Base-by-base conservation (phyloP, 2,888 invertebrate genomes). In the Alloscopus bannaensis region DNA sequence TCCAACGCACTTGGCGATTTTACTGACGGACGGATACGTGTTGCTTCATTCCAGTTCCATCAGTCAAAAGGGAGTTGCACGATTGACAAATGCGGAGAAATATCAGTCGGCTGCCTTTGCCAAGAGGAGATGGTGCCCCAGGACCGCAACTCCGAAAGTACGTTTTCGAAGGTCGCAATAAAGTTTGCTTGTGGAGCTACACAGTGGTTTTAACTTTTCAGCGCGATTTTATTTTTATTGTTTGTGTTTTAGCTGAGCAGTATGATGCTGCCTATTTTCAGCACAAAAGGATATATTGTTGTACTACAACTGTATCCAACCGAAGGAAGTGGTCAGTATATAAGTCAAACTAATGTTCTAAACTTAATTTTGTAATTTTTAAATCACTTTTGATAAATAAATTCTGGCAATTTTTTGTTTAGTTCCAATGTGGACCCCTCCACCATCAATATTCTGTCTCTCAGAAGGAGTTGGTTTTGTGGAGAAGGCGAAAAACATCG, bases 51-150 rank as follows among this genome's bases (percentile, higher is more conserved):
- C 82, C 8, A 59, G 60, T 0, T 77, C 80, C 13, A 40, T 40
- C 3, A 0, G 18, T 18, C 24, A 36, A 20, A 73, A 68, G 55
- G 82, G 82, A 0, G 13, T 82, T 3, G 77, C 45, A 3, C 22
- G 26, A 57, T 18, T 80, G 22, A 22, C 26, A 0, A 22, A 47
- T 11, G 45, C 47, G 0, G 31, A 59, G 29, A 83, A 83, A 36
- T 70, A 65, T 36, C 42, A 59, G 36, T 20, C 69, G 1, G 26
- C 24, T 3, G 6, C 45, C 1, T 60, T 83, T 57, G 81, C 80
- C 2, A 81, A 77, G 26, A 36, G 83, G 42, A 45, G 66, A 0
- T 83, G 83, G 83, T 83, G 83, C 60, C 70, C 75, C 0, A 36
- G 57, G 16, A 80, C 83, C 1, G 31, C 52, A 3, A 71, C 76